phyloP scores from a whole-genome alignment of 2,888 invertebrate species.

The Dryomyza anilis region DNA sequence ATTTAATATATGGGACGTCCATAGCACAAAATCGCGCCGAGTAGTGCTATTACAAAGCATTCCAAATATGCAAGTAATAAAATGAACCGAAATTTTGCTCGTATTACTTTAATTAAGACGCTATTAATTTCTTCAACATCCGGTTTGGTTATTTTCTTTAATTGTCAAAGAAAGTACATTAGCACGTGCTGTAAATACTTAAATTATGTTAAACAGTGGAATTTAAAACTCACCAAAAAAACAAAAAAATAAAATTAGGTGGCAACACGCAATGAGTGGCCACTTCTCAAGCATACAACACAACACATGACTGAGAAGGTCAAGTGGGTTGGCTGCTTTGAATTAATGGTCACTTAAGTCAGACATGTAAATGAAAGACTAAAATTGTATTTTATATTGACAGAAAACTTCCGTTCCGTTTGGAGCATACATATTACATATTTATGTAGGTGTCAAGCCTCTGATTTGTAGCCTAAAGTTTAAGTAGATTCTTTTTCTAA shows the following conservation, averaged over 20 bases:
- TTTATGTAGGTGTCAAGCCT: neutral
- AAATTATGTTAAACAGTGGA: too few species aligned
- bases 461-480: neutral
- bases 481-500: neutral
- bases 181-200: neutral
- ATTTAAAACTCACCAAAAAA: neutral
- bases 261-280: neutral
- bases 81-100: too few species aligned
- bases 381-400: too few species aligned
- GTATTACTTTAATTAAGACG: neutral
- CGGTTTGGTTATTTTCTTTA: neutral
- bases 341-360: too few species aligned
- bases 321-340: too few species aligned
- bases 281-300: too few species aligned
- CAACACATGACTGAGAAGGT: too few species aligned
- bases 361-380: too few species aligned
- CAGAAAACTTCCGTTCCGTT: neutral
- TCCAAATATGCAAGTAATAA: too few species aligned
- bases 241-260: conserved; percentile 9
- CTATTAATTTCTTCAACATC: neutral
- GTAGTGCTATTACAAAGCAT: too few species aligned
- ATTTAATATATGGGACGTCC: too few species aligned
- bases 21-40: neutral
- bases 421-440: neutral
- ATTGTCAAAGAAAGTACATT: neutral